Evolutionary conservation across 1,140 invertebrate species (phyloP).

Genomic region (Nebria ingens): DNA sequence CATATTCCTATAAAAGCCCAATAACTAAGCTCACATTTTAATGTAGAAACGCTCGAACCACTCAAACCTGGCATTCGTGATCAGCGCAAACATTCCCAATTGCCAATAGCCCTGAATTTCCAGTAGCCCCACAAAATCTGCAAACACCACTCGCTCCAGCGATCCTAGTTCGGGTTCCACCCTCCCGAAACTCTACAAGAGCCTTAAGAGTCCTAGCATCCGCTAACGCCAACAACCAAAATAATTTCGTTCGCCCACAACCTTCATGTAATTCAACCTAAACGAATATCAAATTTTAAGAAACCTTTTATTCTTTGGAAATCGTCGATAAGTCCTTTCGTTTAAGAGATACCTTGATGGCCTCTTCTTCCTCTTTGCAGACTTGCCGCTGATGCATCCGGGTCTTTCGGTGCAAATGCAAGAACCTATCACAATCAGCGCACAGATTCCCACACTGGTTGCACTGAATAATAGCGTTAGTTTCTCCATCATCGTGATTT

Average conservation of each 20-base stretch:
- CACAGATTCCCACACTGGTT: conserved; percentile 85
- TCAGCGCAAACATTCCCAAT: conserved; percentile 91
- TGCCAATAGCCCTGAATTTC: conserved; percentile 72
- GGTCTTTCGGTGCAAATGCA: conserved; percentile 86
- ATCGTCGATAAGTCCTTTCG: too few species aligned
- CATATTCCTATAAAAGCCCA: conserved; percentile 54
- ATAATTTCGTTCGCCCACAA: conserved; percentile 88
- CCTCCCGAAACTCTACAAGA: conserved; percentile 86
- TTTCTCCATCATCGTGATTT: conserved; percentile 96
- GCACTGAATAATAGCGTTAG: conserved; percentile 87
- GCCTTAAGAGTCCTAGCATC: conserved; percentile 89
- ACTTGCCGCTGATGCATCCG: conserved; percentile 80
- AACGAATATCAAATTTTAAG: too few species aligned
- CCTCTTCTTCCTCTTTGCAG: conserved; percentile 93
- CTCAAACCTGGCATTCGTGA: conserved; percentile 73
- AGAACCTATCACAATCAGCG: conserved; percentile 87
- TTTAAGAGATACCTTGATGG: too few species aligned
- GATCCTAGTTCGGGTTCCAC: conserved; percentile 38
- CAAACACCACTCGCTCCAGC: conserved; percentile 61
- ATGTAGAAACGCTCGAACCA: not conserved
- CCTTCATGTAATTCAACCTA: conserved; percentile 95
- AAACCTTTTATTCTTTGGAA: too few species aligned
- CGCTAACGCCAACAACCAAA: conserved; percentile 86
- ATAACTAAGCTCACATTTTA: conserved; percentile 11
- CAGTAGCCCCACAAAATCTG: conserved; percentile 82